Evolutionary conservation across 2,797 vertebrate species (phyloP).

Genomic region (Merluccius polli): DNA sequence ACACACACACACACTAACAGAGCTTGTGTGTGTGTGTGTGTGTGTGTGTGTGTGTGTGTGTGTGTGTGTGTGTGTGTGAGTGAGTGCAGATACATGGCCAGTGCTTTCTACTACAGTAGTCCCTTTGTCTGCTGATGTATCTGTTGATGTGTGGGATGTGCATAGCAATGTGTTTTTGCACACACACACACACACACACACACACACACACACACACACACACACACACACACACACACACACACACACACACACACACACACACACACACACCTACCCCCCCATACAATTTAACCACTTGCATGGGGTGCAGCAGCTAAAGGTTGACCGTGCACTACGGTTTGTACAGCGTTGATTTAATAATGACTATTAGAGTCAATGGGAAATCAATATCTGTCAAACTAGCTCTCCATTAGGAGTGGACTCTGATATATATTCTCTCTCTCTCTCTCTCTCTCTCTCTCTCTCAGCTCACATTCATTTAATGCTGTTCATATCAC

Average conservation of each 20-base stretch:
- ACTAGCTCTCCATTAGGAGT: constrained; percentile 27
- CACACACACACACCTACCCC: not conserved
- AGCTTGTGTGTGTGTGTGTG: not conserved
- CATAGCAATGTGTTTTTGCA: not conserved
- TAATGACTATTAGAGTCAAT: constrained; percentile 55
- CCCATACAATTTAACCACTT: not conserved
- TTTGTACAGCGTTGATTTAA: constrained; percentile 33
- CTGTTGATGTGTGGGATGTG: not conserved
- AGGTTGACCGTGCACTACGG: constrained; percentile 45
- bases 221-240: not conserved
- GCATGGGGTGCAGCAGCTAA: constrained; percentile 23
- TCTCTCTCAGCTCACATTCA: no score
- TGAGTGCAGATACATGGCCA: not conserved
- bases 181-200: not conserved
- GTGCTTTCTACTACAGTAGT: not conserved
- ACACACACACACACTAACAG: no score
- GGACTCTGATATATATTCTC: constrained; percentile 43
- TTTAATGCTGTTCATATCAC: no score
- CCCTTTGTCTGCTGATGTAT: not conserved
- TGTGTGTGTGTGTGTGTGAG: not conserved
- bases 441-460: not conserved
- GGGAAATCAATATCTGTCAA: constrained; percentile 61
- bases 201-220: not conserved
- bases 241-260: not conserved
- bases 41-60: constrained; percentile 10